Base-by-base conservation (phyloP, 2,113 vertebrate species). In the Eurystomus gularis region DNA sequence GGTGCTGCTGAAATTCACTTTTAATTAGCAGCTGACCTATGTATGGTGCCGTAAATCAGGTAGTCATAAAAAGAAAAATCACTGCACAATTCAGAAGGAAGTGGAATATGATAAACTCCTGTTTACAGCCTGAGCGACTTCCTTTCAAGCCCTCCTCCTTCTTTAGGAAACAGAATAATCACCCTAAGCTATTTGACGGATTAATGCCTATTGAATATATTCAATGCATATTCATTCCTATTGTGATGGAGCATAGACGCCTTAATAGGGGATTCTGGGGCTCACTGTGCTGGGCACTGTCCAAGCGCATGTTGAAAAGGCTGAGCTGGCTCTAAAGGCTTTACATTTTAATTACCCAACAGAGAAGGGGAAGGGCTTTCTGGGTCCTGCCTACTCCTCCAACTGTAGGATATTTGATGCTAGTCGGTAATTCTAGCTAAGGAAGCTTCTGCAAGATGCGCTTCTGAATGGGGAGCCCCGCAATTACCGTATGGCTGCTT, bases 21-120 rank as follows among this genome's bases (percentile, higher is more conserved):
- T 37, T 61, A 51, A 40, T 77, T 91, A 80, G 58, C 58, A 77
- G 51, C 58, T 90, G 82, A 72, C 46, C 37, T 90, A 73, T 86
- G 78, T 65, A 4, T 37, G n/a, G 49, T 42, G 42, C 64, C 60
- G 78, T 95, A 97, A 96, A 96, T 97, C 90, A 86, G 58, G 40
- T 77, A 90, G 33, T 46, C 51, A 51, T 62, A 62, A 90, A 85
- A 95, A 91, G 75, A 88, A 91, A 94, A 94, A 62, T 39, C 0
- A 0, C 90, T 90, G 42, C 55, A 62, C 44, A 73, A 60, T 68
- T 82, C 58, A 83, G 76, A 90, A 87, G 79, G 94, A 90, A 94
- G 76, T 46, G 35, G 66, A 76, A n/a, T 80, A 61, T 70, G 75
- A 94, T 91, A 72, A 95, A 95, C 70, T 87, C 46, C 37, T 94